A percentile compares a stretch with the other conserved stretches of the same genome.
phyloP scores from a whole-genome alignment of 2,113 vertebrate genomes.

The Psophia crepitans region DNA sequence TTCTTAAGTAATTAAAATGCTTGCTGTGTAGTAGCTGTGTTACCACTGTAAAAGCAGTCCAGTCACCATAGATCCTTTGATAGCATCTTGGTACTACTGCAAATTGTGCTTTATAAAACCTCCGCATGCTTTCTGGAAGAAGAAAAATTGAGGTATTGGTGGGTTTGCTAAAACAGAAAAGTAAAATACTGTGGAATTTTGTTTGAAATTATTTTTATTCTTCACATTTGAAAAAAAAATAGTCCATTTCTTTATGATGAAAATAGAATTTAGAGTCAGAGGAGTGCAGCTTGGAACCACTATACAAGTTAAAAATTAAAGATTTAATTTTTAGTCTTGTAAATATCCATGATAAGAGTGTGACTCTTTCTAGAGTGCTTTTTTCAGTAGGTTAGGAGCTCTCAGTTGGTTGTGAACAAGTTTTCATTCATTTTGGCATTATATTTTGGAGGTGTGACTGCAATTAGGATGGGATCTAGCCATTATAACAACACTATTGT shows the following conservation, averaged over 20 bases:
- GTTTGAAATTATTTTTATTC: background rate
- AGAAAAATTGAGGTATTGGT: background rate
- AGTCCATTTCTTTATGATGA: background rate
- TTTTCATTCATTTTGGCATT: background rate
- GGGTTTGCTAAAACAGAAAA: background rate
- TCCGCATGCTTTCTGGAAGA: background rate
- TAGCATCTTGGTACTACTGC: background rate
- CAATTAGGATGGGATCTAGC: background rate
- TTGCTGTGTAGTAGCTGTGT: background rate
- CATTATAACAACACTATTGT: accelerated
- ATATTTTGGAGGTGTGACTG: background rate
- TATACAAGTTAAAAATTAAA: background rate
- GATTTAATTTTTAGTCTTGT: too few relatives aligned
- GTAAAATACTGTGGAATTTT: background rate
- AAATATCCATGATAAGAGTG: accelerated
- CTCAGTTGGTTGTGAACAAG: background rate
- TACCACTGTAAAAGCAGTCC: background rate
- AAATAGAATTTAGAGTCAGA: background rate
- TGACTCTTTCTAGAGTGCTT: background rate
- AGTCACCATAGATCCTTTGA: background rate
- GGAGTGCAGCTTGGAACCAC: background rate
- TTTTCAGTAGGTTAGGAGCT: background rate
- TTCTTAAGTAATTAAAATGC: background rate
- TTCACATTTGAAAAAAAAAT: background rate
- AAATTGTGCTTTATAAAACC: background rate